A percentile compares a stretch with the other conserved stretches of the same genome.
Conservation (phyloP, 2,888 invertebrate species). For the Chymomyza caudatula region DNA sequence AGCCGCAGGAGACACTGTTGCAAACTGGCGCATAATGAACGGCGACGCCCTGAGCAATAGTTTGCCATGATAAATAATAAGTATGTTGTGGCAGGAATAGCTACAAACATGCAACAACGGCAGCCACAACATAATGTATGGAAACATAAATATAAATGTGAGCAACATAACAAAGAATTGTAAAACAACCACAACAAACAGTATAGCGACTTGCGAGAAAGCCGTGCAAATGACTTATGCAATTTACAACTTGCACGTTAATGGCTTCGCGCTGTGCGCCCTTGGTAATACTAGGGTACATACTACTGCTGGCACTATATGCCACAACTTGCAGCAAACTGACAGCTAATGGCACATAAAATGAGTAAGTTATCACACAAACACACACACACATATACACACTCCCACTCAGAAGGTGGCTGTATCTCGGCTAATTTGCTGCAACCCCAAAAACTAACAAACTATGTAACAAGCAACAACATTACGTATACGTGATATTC, state of each 20-base stretch:
- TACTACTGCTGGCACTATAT: not conserved
- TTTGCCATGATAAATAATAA: not conserved
- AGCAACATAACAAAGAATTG: conserved; percentile 4
- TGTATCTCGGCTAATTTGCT: conserved; percentile 52
- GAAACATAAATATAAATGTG: conserved; percentile 57
- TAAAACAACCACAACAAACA: not conserved
- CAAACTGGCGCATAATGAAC: not conserved
- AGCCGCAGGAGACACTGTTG: conserved; percentile 36
- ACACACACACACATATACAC: conserved; percentile 27
- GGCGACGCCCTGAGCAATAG: not conserved
- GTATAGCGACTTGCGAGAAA: not conserved
- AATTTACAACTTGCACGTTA: conserved; percentile 16
- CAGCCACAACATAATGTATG: not conserved
- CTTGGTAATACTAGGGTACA: not conserved
- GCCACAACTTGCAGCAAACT: not conserved
- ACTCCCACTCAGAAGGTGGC: not conserved
- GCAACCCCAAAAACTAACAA: not conserved
- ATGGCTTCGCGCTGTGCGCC: not conserved
- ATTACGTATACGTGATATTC: conserved; percentile 67
- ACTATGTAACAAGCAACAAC: conserved; percentile 18
- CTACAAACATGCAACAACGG: not conserved
- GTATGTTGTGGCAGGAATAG: not conserved
- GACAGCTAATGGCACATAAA: conserved; percentile 71
- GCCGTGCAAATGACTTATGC: conserved; percentile 23
- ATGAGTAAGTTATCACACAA: conserved; percentile 67